Percentiles rank a stretch among this genome's conserved stretches.
phyloP scores from a whole-genome alignment of 1,140 invertebrate genomes.

The Ganaspis sp. region DNA sequence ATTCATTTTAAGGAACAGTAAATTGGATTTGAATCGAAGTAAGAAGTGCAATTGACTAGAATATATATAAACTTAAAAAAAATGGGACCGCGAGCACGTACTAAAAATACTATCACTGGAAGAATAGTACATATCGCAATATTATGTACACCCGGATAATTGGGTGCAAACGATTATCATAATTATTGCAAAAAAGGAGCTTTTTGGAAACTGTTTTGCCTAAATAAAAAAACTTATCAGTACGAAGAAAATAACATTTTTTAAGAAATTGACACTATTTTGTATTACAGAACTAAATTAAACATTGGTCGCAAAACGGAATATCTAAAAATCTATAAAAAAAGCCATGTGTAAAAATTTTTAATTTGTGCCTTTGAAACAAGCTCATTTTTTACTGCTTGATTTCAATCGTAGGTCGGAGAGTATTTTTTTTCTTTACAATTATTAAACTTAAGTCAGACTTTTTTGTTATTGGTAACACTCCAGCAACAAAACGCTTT shows the following conservation, averaged over 20 bases:
- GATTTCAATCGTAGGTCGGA: not conserved
- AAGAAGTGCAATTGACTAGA: conserved; percentile 3
- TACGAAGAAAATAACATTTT: no score
- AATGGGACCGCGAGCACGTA: conserved; percentile 20
- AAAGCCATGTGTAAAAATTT: not conserved
- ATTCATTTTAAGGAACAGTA: no score
- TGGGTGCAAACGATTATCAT: not conserved
- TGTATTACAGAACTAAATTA: no score
- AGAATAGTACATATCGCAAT: conserved; percentile 1
- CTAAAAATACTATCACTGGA: conserved; percentile 30
- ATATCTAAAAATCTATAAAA: not conserved
- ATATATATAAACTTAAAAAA: conserved; percentile 5
- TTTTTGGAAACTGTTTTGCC: not conserved
- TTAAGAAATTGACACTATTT: no score
- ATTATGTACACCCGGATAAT: not conserved
- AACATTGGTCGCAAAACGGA: not conserved
- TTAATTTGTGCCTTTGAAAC: conserved; percentile 12
- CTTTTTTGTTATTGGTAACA: not conserved
- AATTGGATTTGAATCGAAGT: not conserved
- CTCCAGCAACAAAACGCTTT: not conserved
- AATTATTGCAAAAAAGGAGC: conserved; percentile 14
- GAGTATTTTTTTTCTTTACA: not conserved
- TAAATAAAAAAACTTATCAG: not conserved
- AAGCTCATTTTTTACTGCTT: not conserved
- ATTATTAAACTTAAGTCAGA: conserved; percentile 7